phyloP scores from a whole-genome alignment of 2,888 invertebrate species.

The Drosophila fulvimacula region DNA sequence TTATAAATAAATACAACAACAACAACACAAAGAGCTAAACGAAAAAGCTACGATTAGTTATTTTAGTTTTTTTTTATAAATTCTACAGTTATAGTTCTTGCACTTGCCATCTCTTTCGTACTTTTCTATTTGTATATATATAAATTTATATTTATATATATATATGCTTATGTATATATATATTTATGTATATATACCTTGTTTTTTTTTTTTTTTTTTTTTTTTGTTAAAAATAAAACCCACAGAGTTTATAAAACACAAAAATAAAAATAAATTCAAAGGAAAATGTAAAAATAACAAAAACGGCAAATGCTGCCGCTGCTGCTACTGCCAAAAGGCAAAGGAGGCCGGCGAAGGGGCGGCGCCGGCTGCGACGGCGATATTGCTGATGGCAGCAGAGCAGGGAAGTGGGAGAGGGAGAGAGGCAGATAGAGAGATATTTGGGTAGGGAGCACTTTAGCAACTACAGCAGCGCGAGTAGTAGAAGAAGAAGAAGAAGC shows the following conservation, averaged over 20 bases:
- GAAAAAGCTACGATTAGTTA: slow-evolving; percentile 24
- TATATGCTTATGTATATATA: slow-evolving; percentile 9
- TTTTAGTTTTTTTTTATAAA: slow-evolving; percentile 5
- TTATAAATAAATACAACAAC: slow-evolving; percentile 32
- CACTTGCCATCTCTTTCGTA: slow-evolving; percentile 19
- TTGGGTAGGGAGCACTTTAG: slow-evolving; percentile 46
- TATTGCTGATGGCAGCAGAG: not conserved
- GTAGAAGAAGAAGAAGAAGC: slow-evolving; percentile 10
- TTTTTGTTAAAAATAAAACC: slow-evolving; percentile 74
- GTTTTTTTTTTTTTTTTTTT: not conserved
- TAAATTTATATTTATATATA: slow-evolving; percentile 3
- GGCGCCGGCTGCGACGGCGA: not conserved
- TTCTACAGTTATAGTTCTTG: slow-evolving; percentile 25
- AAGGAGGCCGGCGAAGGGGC: not conserved
- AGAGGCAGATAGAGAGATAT: not conserved
- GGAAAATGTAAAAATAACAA: slow-evolving; percentile 74
- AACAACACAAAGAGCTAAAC: slow-evolving; percentile 26
- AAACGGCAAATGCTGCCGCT: slow-evolving; percentile 62
- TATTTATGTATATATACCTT: slow-evolving; percentile 5
- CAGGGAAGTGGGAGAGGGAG: not conserved
- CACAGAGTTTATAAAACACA: slow-evolving; percentile 78
- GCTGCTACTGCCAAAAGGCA: slow-evolving; percentile 47
- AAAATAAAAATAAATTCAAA: slow-evolving; percentile 76
- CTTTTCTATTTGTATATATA: slow-evolving; percentile 51
- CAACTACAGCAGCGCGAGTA: slow-evolving; percentile 27